A percentile compares a stretch with the other conserved stretches of the same genome.
Conservation (phyloP, 2,888 invertebrate species). For the Trachelus stipa region DNA sequence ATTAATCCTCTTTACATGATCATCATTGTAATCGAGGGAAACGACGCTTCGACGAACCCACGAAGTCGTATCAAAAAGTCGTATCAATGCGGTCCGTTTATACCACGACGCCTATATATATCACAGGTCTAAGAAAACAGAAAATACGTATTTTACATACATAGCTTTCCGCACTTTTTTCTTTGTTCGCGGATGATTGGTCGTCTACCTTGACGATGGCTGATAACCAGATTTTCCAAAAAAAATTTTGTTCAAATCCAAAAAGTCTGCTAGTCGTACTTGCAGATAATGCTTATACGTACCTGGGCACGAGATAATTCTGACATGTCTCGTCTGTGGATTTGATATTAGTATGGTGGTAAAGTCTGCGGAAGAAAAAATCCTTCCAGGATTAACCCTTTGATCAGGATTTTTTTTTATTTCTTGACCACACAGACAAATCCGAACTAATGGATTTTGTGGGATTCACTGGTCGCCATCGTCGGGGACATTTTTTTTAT, state of each 20-base stretch:
- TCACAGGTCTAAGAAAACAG: constrained; percentile 60
- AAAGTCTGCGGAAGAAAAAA: not conserved
- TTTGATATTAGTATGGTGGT: not conserved
- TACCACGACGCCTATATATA: constrained; percentile 36
- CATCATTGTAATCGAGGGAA: not conserved
- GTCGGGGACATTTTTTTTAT: constrained; percentile 4
- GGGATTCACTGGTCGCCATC: not conserved
- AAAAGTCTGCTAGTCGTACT: no score
- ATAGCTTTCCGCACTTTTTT: not conserved
- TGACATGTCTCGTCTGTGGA: not conserved
- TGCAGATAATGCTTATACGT: no score
- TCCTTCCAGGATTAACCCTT: not conserved
- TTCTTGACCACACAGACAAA: not conserved
- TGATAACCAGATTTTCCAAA: not conserved
- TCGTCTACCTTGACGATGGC: not conserved
- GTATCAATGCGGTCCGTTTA: not conserved
- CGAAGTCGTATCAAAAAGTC: no score
- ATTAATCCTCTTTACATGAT: not conserved
- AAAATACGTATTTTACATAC: constrained; percentile 10
- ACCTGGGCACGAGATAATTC: not conserved
- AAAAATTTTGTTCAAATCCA: not conserved
- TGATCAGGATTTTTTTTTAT: not conserved
- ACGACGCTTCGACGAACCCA: not conserved
- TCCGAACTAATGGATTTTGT: not conserved
- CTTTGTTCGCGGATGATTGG: not conserved